Conservation (phyloP, 1,140 invertebrate species). For the Semibalanus balanoides region DNA sequence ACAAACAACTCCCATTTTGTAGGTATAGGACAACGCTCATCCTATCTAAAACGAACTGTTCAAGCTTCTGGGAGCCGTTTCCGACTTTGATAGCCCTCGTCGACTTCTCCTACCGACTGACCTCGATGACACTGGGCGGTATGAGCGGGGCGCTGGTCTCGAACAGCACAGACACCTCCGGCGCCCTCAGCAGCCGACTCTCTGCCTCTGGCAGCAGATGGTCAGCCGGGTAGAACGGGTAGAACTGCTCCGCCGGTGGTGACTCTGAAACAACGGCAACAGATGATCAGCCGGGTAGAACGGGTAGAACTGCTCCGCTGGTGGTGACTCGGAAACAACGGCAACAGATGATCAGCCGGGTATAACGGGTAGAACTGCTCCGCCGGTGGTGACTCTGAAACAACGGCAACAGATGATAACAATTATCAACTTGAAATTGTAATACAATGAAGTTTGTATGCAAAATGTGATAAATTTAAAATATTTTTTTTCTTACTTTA, state of each 20-base stretch:
- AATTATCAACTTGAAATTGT: no score
- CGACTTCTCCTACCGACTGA: no score
- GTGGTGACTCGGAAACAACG: background rate
- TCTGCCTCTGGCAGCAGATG: background rate
- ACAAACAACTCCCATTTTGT: no score
- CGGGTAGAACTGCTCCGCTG: background rate
- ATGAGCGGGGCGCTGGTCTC: background rate
- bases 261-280: background rate
- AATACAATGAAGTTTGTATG: no score
- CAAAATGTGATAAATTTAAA: no score
- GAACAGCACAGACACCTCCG: background rate
- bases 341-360: background rate
- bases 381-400: background rate
- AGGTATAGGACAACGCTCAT: no score
- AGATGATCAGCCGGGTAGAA: background rate
- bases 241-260: background rate
- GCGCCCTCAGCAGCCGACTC: background rate
- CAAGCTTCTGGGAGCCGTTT: no score
- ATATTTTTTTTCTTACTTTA: no score
- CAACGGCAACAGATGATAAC: background rate
- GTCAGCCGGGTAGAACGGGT: background rate
- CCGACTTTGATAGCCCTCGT: no score
- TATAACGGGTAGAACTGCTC: background rate
- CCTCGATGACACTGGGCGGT: background rate
- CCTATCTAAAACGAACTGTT: no score